Evolutionary conservation across 2,888 invertebrate genomes (phyloP).

Genomic region (Oconnorella tubifera): DNA sequence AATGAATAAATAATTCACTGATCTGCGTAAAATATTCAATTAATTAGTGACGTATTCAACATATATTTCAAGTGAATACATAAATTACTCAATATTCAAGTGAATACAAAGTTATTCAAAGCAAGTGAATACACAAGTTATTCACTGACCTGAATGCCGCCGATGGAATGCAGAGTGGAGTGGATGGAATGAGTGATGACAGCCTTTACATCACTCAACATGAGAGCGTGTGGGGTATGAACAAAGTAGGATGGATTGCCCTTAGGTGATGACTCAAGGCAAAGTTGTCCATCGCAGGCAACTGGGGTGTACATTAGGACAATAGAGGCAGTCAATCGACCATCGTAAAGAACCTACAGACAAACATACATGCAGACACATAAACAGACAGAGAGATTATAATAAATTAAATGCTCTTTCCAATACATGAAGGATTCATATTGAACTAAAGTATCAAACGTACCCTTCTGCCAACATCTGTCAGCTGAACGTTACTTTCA

Average conservation of each 20-base stretch:
- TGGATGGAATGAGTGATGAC: slow-evolving; percentile 99
- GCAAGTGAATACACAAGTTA: no score
- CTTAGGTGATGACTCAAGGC: slow-evolving; percentile 96
- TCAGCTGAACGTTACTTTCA: slow-evolving; percentile 67
- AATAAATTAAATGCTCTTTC: no score
- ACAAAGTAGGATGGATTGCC: slow-evolving; percentile 81
- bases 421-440: background rate
- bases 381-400: no score
- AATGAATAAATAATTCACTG: no score
- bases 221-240: slow-evolving; percentile 97
- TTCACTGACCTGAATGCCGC: slow-evolving; percentile 79
- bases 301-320: slow-evolving; percentile 99
- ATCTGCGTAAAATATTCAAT: no score
- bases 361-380: no score
- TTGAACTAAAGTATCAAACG: background rate
- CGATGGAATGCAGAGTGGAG: slow-evolving; percentile 96
- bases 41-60: no score
- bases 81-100: no score
- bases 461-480: slow-evolving; percentile 26
- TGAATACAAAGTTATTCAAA: no score
- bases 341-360: slow-evolving; percentile 92
- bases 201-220: slow-evolving; percentile 98
- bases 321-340: slow-evolving; percentile 84
- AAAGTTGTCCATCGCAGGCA: slow-evolving; percentile 97
- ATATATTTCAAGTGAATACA: no score